Evolutionary conservation across 2,113 vertebrate species (phyloP).

Genomic region (Psittacula cyanocephala): DNA sequence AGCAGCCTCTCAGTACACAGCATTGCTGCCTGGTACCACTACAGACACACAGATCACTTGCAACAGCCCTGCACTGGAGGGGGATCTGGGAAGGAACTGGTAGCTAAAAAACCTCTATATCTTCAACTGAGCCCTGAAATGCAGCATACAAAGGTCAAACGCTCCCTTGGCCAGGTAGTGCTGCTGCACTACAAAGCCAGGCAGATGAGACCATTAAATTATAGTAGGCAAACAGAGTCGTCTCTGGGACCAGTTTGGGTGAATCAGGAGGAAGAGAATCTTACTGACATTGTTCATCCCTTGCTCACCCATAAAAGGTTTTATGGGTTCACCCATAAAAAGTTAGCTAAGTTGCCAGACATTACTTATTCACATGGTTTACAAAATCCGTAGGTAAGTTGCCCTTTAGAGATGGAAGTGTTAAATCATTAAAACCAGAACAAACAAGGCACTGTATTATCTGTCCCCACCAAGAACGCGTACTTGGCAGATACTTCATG

Average conservation of each 20-base stretch:
- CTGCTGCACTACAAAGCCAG: not conserved
- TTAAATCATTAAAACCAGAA: not conserved
- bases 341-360: not conserved
- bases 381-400: not conserved
- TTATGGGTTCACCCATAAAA: not conserved
- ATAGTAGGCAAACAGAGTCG: rapidly evolving
- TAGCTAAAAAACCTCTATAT: not conserved
- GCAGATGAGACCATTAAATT: not conserved
- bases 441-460: not conserved
- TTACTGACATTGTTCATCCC: not conserved
- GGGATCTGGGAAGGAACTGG: not conserved
- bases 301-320: not conserved
- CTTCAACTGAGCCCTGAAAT: not conserved
- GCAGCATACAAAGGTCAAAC: not conserved
- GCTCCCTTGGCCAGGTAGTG: rapidly evolving
- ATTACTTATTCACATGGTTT: not conserved
- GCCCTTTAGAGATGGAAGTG: not conserved
- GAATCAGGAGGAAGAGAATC: not conserved
- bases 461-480: rapidly evolving
- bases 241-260: too few species aligned
- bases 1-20: not conserved
- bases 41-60: rapidly evolving
- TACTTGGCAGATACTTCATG: not conserved
- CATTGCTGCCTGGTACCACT: rapidly evolving
- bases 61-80: not conserved